Evolutionary conservation across 2,888 invertebrate genomes (phyloP).

Genomic region (Rhodophaea formosa): DNA sequence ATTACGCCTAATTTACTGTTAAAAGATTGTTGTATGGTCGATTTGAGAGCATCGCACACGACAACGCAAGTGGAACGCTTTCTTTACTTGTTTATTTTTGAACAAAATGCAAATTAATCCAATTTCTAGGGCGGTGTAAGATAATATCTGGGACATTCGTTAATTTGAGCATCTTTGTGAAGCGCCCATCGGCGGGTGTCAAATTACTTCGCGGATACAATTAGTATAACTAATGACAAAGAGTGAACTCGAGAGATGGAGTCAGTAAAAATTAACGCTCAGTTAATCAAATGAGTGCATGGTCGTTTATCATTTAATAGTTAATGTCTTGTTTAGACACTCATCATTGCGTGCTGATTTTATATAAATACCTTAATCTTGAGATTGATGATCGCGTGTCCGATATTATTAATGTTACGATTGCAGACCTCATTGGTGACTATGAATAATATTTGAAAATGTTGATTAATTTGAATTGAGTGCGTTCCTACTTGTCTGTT

Average conservation of each 20-base stretch:
- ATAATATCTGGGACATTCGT: constrained; percentile 56
- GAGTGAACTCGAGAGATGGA: constrained; percentile 24
- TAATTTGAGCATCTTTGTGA: constrained; percentile 53
- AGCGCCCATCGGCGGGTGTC: constrained; percentile 39
- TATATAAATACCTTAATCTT: constrained; percentile 11
- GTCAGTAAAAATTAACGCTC: constrained; percentile 31
- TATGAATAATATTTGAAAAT: not conserved
- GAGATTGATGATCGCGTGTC: constrained; percentile 9
- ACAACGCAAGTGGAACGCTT: constrained; percentile 37
- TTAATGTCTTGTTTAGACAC: constrained; percentile 33
- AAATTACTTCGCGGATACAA: constrained; percentile 50
- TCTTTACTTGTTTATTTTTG: constrained; percentile 44
- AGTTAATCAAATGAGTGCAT: constrained; percentile 40
- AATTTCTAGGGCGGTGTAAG: constrained; percentile 58
- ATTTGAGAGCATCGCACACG: constrained; percentile 40
- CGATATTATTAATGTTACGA: not conserved
- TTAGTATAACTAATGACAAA: constrained; percentile 44
- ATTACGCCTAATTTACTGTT: constrained; percentile 31
- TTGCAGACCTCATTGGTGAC: not conserved
- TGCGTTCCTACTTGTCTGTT: not conserved
- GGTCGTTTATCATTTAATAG: constrained; percentile 35
- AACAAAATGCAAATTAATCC: constrained; percentile 60
- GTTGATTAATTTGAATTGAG: not conserved
- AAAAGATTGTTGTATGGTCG: constrained; percentile 38
- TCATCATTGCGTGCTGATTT: constrained; percentile 11